phyloP scores from a whole-genome alignment of 2,888 invertebrate genomes.

The Hirtodrosophila trivittata region DNA sequence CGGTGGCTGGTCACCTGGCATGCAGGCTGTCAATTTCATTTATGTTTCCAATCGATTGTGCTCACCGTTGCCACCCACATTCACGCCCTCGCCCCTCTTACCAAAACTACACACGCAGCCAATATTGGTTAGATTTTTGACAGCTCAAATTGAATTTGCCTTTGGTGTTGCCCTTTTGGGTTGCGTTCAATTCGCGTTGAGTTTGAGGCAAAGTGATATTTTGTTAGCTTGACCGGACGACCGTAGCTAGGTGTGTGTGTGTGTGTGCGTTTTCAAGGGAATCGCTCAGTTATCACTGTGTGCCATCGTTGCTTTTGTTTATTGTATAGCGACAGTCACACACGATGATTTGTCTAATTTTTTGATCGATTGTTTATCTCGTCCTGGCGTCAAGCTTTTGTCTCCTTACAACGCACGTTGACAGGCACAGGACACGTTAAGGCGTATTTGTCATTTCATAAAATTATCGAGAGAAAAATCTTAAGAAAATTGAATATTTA shows the following conservation, averaged over 20 bases:
- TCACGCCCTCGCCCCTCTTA: conserved; percentile 26
- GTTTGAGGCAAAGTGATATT: conserved; percentile 61
- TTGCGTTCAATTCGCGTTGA: conserved; percentile 37
- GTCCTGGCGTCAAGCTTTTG: conserved; percentile 28
- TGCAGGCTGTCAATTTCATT: conserved; percentile 79
- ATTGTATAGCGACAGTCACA: conserved; percentile 52
- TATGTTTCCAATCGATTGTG: conserved; percentile 78
- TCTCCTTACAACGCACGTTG: background rate
- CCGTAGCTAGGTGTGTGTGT: conserved; percentile 3
- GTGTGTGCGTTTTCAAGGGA: conserved; percentile 18
- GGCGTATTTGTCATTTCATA: too few species aligned
- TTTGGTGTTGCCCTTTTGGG: conserved; percentile 54
- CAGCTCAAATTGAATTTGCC: conserved; percentile 76
- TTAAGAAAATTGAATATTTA: too few species aligned
- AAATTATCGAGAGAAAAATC: too few species aligned
- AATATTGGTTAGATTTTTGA: conserved; percentile 81
- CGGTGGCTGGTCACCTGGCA: conserved; percentile 63
- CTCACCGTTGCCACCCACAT: conserved; percentile 46
- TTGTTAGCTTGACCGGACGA: conserved; percentile 70
- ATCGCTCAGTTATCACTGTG: conserved; percentile 48
- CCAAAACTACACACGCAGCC: conserved; percentile 46
- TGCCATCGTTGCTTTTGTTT: conserved; percentile 74
- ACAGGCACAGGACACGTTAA: background rate
- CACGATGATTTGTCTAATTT: conserved; percentile 72
- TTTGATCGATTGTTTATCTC: conserved; percentile 73